These are phyloP conservation scores for Catocala nupta DNA, from an alignment of 2,888 invertebrate species.

Conservation along the genomic window DNA sequence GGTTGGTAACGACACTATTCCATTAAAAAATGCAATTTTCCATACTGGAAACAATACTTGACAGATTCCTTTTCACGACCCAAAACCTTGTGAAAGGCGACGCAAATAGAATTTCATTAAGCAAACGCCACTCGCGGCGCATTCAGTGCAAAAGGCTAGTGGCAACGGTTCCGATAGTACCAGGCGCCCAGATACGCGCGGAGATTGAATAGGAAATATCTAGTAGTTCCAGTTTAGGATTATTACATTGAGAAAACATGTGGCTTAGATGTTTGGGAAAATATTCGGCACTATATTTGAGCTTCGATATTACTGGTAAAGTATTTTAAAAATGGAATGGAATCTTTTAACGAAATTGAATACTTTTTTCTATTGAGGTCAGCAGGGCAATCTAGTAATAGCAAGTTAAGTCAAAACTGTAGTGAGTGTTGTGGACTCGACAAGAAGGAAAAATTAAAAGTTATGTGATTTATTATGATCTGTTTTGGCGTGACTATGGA, in stretches of 20 bases:
- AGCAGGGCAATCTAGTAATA: too few species aligned
- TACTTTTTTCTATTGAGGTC: too few species aligned
- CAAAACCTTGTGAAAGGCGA: conserved; percentile 9
- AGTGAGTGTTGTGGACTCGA: too few species aligned
- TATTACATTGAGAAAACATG: conserved; percentile 5
- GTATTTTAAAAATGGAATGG: neutral
- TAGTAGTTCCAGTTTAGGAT: conserved; percentile 14
- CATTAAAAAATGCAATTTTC: conserved; percentile 1
- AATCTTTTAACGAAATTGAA: too few species aligned
- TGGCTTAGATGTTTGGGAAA: neutral
- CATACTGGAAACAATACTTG: conserved; percentile 3
- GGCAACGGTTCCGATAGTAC: conserved; percentile 20
- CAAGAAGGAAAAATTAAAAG: too few species aligned
- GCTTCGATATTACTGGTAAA: neutral
- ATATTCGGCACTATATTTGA: neutral
- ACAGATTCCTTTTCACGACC: conserved; percentile 2
- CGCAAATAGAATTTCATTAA: conserved; percentile 31
- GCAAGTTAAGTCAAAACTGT: too few species aligned
- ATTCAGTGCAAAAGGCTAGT: conserved; percentile 18
- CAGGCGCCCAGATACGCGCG: conserved; percentile 8
- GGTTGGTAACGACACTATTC: neutral
- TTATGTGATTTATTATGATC: too few species aligned
- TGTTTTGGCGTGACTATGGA: too few species aligned
- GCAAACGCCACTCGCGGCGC: conserved; percentile 8
- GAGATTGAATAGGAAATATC: conserved; percentile 21